These are phyloP conservation scores for Drosophila ohnishii DNA, from an alignment of 1,140 invertebrate genomes.

Conservation along the genomic window DNA sequence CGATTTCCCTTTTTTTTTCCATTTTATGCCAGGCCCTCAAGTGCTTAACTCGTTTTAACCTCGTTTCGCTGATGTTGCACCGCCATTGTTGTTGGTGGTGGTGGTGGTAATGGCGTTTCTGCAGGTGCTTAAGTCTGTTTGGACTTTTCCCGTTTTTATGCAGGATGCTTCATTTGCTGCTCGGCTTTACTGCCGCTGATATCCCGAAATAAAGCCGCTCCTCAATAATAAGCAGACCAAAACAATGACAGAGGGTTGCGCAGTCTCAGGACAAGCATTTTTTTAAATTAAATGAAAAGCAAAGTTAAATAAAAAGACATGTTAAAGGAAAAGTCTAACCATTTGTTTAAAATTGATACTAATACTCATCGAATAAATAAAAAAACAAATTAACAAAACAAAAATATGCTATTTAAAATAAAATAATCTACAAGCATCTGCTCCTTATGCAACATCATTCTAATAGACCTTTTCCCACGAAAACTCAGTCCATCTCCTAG, in stretches of 20 bases:
- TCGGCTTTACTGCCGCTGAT: constrained; percentile 29
- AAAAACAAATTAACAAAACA: neutral
- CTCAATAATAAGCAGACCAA: constrained; percentile 38
- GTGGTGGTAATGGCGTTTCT: constrained; percentile 15
- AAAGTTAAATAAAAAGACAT: no score
- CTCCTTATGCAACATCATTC: no score
- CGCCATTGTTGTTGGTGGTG: constrained; percentile 32
- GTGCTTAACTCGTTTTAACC: constrained; percentile 65
- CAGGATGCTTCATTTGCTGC: constrained; percentile 50
- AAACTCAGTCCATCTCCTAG: no score
- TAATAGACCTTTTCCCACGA: no score
- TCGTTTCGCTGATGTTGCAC: constrained; percentile 46
- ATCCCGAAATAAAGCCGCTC: constrained; percentile 32
- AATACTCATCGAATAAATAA: no score
- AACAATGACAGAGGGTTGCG: neutral
- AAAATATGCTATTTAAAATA: neutral
- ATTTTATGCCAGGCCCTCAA: constrained; percentile 37
- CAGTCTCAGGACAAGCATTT: no score
- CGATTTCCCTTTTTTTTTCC: constrained; percentile 25
- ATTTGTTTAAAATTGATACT: no score
- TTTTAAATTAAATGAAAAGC: no score
- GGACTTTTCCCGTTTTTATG: constrained; percentile 37
- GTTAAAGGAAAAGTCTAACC: no score
- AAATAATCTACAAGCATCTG: no score
- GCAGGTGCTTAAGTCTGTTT: constrained; percentile 54